phyloP scores from a whole-genome alignment of 2,797 vertebrate genomes.

The Odontamblyopus rebecca region DNA sequence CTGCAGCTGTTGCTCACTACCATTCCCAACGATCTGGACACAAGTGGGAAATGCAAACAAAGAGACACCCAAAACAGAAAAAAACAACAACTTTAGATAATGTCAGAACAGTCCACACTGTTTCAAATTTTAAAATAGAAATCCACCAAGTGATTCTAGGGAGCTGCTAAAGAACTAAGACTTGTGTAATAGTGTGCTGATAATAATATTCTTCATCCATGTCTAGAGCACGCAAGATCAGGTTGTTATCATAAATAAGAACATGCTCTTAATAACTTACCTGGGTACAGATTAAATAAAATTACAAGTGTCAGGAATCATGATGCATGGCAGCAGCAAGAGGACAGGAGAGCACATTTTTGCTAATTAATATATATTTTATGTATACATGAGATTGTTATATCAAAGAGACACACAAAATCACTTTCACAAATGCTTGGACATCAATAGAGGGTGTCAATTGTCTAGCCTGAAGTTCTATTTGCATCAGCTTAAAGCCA shows the following conservation, averaged over 20 bases:
- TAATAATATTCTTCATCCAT: background rate
- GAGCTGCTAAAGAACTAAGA: background rate
- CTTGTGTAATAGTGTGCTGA: constrained; percentile 8
- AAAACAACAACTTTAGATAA: constrained; percentile 1
- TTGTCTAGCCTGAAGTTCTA: background rate
- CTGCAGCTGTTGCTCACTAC: constrained; percentile 96
- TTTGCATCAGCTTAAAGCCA: constrained; percentile 25
- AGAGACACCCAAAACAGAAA: constrained; percentile 30
- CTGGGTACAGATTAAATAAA: background rate
- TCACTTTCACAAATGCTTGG: background rate
- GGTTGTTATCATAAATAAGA: background rate
- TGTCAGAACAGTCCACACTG: background rate
- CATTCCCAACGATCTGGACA: constrained; percentile 95
- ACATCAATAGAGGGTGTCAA: background rate
- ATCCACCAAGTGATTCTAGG: constrained; percentile 9
- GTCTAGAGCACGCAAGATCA: background rate
- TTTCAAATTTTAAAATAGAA: background rate
- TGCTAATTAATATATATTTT: background rate
- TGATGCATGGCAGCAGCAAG: background rate
- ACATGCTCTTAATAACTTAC: background rate
- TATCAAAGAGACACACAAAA: background rate
- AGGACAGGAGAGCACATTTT: background rate
- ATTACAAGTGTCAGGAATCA: background rate
- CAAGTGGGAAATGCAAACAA: constrained; percentile 19
- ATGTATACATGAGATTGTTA: background rate